Evolutionary conservation across 2,113 vertebrate species (phyloP).

Genomic region (Indri indri): DNA sequence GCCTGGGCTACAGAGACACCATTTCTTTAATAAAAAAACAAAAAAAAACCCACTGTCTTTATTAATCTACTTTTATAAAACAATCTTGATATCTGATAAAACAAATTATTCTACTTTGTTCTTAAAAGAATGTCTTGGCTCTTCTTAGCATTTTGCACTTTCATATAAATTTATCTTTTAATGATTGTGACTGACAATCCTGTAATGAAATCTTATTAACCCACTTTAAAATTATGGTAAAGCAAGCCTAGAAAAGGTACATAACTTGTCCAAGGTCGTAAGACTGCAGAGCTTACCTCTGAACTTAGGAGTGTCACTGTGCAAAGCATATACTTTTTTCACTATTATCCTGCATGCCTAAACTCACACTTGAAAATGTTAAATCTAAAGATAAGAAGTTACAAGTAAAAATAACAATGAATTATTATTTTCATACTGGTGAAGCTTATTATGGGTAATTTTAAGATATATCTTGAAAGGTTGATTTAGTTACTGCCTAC

Average conservation of each 20-base stretch:
- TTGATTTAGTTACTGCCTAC: neutral
- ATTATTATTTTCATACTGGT: neutral
- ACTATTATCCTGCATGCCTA: neutral
- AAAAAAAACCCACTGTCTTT: neutral
- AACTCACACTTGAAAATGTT: neutral
- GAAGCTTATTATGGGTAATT: neutral
- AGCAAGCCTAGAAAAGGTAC: neutral
- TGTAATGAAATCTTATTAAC: neutral
- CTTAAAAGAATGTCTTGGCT: neutral
- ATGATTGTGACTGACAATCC: neutral
- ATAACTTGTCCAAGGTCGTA: neutral
- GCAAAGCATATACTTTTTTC: neutral
- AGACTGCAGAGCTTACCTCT: neutral
- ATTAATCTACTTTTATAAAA: neutral
- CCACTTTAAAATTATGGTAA: neutral
- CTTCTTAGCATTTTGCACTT: neutral
- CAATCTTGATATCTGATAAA: neutral
- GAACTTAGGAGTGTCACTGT: neutral
- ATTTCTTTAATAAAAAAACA: neutral
- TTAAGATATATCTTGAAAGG: slow-evolving; percentile 4
- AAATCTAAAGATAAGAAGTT: neutral
- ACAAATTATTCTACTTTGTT: neutral
- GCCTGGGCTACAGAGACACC: neutral
- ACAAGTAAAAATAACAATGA: neutral
- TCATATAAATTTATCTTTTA: neutral